Evolutionary conservation across 1,140 invertebrate genomes (phyloP).

Genomic region (Ruditapes philippinarum): DNA sequence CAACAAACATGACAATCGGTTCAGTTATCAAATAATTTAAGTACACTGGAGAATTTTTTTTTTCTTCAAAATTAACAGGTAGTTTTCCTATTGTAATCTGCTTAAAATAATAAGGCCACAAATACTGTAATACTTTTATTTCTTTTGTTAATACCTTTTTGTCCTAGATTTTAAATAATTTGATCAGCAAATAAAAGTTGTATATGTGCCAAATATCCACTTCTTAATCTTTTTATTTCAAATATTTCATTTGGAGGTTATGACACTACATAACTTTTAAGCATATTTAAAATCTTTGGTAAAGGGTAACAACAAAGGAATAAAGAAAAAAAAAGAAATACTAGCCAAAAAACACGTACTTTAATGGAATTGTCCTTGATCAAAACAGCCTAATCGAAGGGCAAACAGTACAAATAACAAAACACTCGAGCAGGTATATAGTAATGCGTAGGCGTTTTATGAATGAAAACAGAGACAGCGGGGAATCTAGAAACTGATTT

Average conservation of each 20-base stretch:
- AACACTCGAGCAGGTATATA: constrained; percentile 10
- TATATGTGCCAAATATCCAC: not conserved
- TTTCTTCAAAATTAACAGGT: too few relatives aligned
- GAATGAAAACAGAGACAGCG: too few relatives aligned
- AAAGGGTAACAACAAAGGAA: not conserved
- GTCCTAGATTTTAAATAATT: not conserved
- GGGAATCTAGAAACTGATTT: not conserved
- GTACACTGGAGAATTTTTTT: too few relatives aligned
- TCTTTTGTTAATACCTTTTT: not conserved
- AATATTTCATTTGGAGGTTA: not conserved
- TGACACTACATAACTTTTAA: not conserved
- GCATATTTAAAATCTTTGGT: not conserved
- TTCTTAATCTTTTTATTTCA: too few relatives aligned
- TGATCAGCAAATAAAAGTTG: not conserved
- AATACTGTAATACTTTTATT: too few relatives aligned
- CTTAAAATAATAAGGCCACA: too few relatives aligned
- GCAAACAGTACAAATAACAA: constrained; percentile 19
- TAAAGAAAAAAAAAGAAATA: not conserved
- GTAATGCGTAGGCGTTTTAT: not conserved
- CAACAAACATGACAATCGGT: not conserved
- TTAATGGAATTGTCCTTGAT: not conserved
- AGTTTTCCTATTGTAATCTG: too few relatives aligned
- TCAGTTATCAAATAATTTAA: too few relatives aligned
- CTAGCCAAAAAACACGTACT: not conserved
- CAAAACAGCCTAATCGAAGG: constrained; percentile 7